Conservation (phyloP, 1,140 invertebrate species). For the Dendrolimus kikuchii region DNA sequence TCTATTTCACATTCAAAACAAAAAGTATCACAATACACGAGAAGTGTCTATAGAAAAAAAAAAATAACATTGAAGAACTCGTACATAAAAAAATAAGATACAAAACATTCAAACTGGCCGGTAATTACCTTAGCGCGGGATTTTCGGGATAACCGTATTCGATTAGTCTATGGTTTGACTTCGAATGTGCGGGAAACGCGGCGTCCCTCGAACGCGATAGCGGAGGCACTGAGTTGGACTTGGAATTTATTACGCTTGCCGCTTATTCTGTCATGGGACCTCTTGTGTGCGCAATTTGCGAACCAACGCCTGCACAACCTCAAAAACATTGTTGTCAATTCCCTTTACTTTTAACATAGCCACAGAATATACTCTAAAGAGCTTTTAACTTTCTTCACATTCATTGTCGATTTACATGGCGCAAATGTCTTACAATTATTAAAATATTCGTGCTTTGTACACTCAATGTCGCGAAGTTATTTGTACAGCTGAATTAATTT, state of each 20-base stretch:
- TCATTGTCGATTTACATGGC: too few species aligned
- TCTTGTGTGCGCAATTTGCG: conserved; percentile 2
- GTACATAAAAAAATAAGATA: conserved; percentile 2
- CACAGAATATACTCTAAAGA: too few species aligned
- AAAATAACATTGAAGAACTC: conserved; percentile 4
- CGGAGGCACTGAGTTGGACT: conserved; percentile 31
- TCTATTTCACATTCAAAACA: conserved; percentile 10
- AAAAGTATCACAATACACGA: conserved; percentile 22
- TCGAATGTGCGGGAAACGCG: conserved; percentile 38
- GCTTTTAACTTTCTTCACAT: too few species aligned
- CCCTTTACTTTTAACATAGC: too few species aligned
- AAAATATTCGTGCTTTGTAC: too few species aligned
- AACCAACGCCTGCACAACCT: conserved; percentile 7
- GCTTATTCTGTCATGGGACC: conserved; percentile 6
- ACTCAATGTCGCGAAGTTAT: not conserved
- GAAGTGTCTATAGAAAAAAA: conserved; percentile 2
- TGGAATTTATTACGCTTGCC: conserved; percentile 3
- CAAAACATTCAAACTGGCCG: conserved; percentile 1
- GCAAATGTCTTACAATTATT: too few species aligned
- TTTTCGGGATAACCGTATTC: conserved; percentile 24
- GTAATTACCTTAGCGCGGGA: conserved; percentile 38
- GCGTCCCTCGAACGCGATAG: conserved; percentile 25
- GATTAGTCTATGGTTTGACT: conserved; percentile 26
- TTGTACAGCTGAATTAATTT: conserved; percentile 7
- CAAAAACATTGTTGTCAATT: not conserved